Evolutionary conservation across 2,888 invertebrate species (phyloP).

Genomic region (Sturmia bella): DNA sequence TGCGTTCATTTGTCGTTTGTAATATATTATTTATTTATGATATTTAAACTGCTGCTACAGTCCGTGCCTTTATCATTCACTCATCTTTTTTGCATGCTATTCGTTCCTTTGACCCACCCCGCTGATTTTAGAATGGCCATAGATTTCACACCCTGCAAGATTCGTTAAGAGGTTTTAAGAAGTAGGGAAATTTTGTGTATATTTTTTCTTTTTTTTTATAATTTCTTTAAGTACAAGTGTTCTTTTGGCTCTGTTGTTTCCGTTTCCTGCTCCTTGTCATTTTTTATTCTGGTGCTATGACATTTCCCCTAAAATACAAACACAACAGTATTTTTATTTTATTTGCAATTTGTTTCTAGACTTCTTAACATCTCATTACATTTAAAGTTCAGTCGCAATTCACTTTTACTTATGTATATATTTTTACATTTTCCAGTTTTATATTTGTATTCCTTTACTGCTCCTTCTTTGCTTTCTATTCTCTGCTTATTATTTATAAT

Average conservation of each 20-base stretch:
- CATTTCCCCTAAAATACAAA: not conserved
- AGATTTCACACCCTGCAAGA: slow-evolving; percentile 19
- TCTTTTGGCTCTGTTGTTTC: slow-evolving; percentile 18
- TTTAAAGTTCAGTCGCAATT: slow-evolving; percentile 52
- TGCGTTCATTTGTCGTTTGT: slow-evolving; percentile 55
- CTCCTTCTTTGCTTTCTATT: not conserved
- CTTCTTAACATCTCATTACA: slow-evolving; percentile 53
- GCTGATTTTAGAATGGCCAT: too few species aligned
- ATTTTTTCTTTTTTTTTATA: not conserved
- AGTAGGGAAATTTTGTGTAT: not conserved
- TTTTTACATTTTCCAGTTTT: not conserved
- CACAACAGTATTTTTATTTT: slow-evolving; percentile 6
- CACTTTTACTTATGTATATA: not conserved
- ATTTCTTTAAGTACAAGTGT: not conserved
- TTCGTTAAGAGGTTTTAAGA: not conserved
- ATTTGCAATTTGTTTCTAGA: slow-evolving; percentile 32
- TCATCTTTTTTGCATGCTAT: not conserved
- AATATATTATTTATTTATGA: slow-evolving; percentile 65
- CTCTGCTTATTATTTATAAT: not conserved
- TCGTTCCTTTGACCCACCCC: not conserved
- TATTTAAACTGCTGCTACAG: slow-evolving; percentile 57
- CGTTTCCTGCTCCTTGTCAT: slow-evolving; percentile 38
- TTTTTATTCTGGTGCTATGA: not conserved
- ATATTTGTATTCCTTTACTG: not conserved
- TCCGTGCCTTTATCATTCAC: slow-evolving; percentile 19